Base-by-base conservation (phyloP, 2,797 vertebrate genomes). In the Neosalanx taihuensis region DNA sequence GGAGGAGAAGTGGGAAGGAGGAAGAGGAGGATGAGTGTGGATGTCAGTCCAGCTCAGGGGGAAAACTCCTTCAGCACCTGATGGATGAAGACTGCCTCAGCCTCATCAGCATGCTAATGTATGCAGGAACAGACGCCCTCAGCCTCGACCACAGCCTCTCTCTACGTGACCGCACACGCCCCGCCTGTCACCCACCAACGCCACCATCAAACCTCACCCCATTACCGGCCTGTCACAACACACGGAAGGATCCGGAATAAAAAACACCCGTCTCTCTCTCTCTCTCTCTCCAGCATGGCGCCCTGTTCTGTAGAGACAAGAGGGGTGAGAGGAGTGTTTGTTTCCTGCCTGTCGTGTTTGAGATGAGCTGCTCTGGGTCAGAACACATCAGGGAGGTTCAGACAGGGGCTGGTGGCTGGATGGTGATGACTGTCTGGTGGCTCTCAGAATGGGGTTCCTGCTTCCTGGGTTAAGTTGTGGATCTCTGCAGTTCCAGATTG, bases 51-150 rank as follows among this genome's bases (percentile, higher is more conserved):
- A 78, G 68, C 62, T 64, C 23, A 29, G 37, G 56, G n/a, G 51
- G 31, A 74, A 41, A 41, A 6, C 12, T 26, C 59, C 64, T 60
- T 63, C 59, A 60, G n/a, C 73, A 72, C 62, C 73, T 57, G 77
- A 80, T 61, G 80, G 80, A 85, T 30, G 49, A 75, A 63, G 17
- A 70, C 46, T 37, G 64, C 18, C 70, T 59, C 51, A 77, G 46
- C 53, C 73, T 53, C 79, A 79, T 85, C 66, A 76, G 23, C 77
- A 86, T 88, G 85, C 70, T 86, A 88, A 89, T 83, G 53, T 75
- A 78, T 83, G 80, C 82, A 74, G 41, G 64, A n/a, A 26, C 35
- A 58, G 33, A 56, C 72, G 66, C 64, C 72, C 64, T 59, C 72
- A 60, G 57, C 23, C 3, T 64, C 9, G 51, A 69, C 71, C 71